A percentile compares a stretch with the other conserved stretches of the same genome.
Conservation (phyloP, 2,888 invertebrate genomes). For the Agrochola lota region DNA sequence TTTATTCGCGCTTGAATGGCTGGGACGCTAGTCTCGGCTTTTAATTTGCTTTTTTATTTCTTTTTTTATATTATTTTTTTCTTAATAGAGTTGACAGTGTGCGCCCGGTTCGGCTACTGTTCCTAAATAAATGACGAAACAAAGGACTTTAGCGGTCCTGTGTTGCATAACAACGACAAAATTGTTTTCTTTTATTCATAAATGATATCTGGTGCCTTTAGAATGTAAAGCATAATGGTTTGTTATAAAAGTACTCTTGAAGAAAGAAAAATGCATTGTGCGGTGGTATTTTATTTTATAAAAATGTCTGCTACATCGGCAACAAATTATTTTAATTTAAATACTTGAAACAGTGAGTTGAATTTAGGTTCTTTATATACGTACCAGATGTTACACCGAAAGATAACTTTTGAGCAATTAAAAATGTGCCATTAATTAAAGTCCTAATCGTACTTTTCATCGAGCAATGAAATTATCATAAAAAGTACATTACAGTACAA, state of each 20-base stretch:
- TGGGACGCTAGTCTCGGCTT: constrained; percentile 80
- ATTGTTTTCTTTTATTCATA: constrained; percentile 63
- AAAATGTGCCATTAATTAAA: constrained; percentile 58
- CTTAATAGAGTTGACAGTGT: constrained; percentile 78
- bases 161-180: constrained; percentile 57
- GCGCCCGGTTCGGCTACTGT: constrained; percentile 67
- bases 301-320: constrained; percentile 2
- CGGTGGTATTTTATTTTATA: constrained; percentile 7
- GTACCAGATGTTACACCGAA: constrained; percentile 40
- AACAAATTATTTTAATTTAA: constrained; percentile 24
- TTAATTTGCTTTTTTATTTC: constrained; percentile 85
- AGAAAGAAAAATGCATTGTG: constrained; percentile 43
- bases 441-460: constrained; percentile 63
- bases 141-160: constrained; percentile 70
- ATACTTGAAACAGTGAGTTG: constrained; percentile 8
- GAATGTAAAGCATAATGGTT: constrained; percentile 51
- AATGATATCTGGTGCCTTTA: constrained; percentile 56
- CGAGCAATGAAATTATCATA: constrained; percentile 76
- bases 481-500: constrained; percentile 74
- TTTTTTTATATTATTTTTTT: constrained; percentile 72
- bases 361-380: constrained; percentile 15
- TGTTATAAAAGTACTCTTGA: constrained; percentile 25
- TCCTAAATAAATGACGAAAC: constrained; percentile 74
- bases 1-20: constrained; percentile 87
- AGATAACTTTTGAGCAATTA: constrained; percentile 42